Percentiles rank a stretch among this genome's conserved stretches.
phyloP scores from a whole-genome alignment of 2,113 vertebrate genomes.

The Aspiorhynchus laticeps region DNA sequence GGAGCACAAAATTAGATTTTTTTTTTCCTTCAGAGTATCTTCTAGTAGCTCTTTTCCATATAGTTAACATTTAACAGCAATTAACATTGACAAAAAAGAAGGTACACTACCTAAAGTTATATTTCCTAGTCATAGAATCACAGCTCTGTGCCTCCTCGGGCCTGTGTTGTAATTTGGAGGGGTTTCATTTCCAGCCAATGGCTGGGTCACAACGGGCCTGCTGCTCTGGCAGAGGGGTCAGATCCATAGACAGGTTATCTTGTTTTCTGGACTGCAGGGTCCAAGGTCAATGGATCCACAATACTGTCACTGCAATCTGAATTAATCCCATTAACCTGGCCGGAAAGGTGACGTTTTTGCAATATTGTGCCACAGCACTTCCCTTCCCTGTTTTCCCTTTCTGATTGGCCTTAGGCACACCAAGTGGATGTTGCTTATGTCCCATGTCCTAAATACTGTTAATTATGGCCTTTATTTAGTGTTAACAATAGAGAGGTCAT shows the following conservation, averaged over 20 bases:
- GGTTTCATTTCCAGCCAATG: not conserved
- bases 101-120: not conserved
- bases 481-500: too few species aligned
- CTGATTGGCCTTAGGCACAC: not conserved
- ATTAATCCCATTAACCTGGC: constrained; percentile 49
- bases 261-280: constrained; percentile 27
- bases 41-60: not conserved
- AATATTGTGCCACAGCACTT: not conserved
- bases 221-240: not conserved
- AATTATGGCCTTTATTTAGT: too few species aligned
- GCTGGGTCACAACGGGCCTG: not conserved
- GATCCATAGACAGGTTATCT: constrained; percentile 25
- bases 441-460: too few species aligned
- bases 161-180: not conserved
- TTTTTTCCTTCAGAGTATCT: not conserved
- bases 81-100: not conserved
- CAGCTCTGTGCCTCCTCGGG: not conserved
- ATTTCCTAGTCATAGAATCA: not conserved
- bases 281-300: constrained; percentile 18
- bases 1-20: too few species aligned
- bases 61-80: not conserved
- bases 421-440: not conserved
- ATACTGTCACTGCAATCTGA: constrained; percentile 19
- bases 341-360: not conserved
- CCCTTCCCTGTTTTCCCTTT: not conserved